Evolutionary conservation across 2,888 invertebrate genomes (phyloP).

Genomic region (Andrena praecox): DNA sequence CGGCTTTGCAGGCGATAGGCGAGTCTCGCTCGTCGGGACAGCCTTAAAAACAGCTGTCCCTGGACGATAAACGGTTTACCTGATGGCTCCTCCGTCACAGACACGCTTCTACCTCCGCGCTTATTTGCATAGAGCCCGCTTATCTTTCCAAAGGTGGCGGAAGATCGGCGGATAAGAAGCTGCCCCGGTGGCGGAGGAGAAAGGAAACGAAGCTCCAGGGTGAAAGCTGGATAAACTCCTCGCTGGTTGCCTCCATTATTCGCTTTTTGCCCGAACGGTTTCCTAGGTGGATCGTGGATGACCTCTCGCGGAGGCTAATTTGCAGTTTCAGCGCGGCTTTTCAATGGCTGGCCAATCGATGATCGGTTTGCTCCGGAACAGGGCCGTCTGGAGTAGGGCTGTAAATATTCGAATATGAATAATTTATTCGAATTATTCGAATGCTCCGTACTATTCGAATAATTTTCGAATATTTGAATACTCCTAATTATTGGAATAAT

Average conservation of each 20-base stretch:
- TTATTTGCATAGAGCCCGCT: constrained; percentile 31
- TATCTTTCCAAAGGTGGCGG: constrained; percentile 40
- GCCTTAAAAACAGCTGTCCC: constrained; percentile 17
- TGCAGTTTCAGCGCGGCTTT: too few species aligned
- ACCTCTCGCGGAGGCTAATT: background rate
- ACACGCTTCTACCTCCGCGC: background rate
- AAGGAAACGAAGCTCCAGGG: constrained; percentile 52
- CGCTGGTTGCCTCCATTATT: constrained; percentile 28
- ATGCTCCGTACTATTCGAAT: too few species aligned
- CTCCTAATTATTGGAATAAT: too few species aligned
- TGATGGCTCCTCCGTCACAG: constrained; percentile 7
- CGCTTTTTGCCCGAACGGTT: constrained; percentile 37
- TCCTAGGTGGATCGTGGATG: background rate
- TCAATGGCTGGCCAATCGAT: too few species aligned
- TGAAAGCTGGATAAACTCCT: constrained; percentile 64
- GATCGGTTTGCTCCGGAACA: too few species aligned
- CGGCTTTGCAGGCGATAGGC: constrained; percentile 20
- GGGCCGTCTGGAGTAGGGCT: too few species aligned
- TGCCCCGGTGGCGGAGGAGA: constrained; percentile 34
- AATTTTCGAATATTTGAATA: too few species aligned
- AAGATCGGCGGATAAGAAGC: constrained; percentile 50
- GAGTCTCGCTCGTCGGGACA: background rate
- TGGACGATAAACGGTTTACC: constrained; percentile 36
- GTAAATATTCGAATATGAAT: too few species aligned
- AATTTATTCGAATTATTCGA: too few species aligned